These are phyloP conservation scores for Coregonus clupeaformis DNA, from an alignment of 2,113 vertebrate species.

Conservation along the genomic window DNA sequence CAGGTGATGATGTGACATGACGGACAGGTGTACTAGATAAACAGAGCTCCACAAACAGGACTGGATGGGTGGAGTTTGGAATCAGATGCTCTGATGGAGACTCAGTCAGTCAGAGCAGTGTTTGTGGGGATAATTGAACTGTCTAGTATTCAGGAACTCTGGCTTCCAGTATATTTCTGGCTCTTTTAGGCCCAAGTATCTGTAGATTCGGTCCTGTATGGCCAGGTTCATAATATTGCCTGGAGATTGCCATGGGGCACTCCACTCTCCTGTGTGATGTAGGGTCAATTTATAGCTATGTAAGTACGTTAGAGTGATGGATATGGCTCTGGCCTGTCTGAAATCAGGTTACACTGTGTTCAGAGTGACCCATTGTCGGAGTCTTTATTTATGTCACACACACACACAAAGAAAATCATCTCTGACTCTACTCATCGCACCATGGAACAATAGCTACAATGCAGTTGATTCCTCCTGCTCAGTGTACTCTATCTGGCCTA, in stretches of 20 bases:
- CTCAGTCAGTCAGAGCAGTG: too few species aligned
- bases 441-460: background rate
- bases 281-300: conserved; percentile 41
- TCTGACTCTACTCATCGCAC: background rate
- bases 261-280: conserved; percentile 28
- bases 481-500: too few species aligned
- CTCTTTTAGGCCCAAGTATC: too few species aligned
- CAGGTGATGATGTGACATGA: conserved; percentile 28
- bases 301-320: conserved; percentile 56
- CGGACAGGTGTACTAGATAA: conserved; percentile 30
- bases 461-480: background rate
- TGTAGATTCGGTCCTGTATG: background rate
- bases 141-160: too few species aligned
- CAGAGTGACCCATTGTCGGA: conserved; percentile 31
- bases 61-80: too few species aligned
- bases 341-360: conserved; percentile 55
- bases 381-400: conserved; percentile 4
- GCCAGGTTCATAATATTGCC: background rate
- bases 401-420: background rate
- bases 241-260: conserved; percentile 8
- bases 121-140: too few species aligned
- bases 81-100: too few species aligned
- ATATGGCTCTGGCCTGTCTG: conserved; percentile 34
- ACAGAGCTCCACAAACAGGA: background rate
- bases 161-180: too few species aligned